phyloP scores from a whole-genome alignment of 2,888 invertebrate species.

The Augochlorella aurata region DNA sequence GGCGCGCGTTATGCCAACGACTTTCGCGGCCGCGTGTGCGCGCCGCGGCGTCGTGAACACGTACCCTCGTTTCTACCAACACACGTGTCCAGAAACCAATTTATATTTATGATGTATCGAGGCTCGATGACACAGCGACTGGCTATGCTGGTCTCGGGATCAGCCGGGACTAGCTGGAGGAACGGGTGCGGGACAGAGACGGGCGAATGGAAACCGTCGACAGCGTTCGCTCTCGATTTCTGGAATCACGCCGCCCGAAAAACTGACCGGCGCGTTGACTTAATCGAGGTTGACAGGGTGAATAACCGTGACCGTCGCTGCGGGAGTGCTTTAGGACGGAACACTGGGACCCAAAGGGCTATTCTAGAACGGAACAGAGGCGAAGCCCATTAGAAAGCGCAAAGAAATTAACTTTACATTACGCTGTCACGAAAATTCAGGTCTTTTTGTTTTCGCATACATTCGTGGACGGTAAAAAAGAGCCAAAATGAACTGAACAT shows the following conservation, averaged over 20 bases:
- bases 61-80: constrained; percentile 60
- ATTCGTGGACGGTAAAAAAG: too few relatives aligned
- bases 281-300: constrained; percentile 5
- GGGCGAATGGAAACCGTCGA: constrained; percentile 25
- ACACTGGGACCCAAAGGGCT: not conserved
- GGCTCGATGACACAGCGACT: constrained; percentile 76
- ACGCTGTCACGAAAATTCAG: too few relatives aligned
- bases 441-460: too few relatives aligned
- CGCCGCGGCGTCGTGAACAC: constrained; percentile 14
- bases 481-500: too few relatives aligned
- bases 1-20: constrained; percentile 40
- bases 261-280: not conserved
- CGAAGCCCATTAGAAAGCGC: too few relatives aligned
- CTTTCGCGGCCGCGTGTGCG: constrained; percentile 38
- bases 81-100: constrained; percentile 64
- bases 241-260: not conserved
- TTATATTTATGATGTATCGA: constrained; percentile 75
- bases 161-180: constrained; percentile 54
- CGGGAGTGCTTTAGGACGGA: not conserved
- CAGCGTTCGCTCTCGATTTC: constrained; percentile 15
- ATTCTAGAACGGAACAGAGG: too few relatives aligned
- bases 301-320: not conserved
- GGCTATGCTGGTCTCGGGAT: constrained; percentile 68
- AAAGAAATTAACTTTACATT: too few relatives aligned
- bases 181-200: constrained; percentile 15